Evolutionary conservation across 2,113 vertebrate genomes (phyloP), one percentile per base, ranked within the genome.

Genomic region (Oenanthe melanoleuca): DNA sequence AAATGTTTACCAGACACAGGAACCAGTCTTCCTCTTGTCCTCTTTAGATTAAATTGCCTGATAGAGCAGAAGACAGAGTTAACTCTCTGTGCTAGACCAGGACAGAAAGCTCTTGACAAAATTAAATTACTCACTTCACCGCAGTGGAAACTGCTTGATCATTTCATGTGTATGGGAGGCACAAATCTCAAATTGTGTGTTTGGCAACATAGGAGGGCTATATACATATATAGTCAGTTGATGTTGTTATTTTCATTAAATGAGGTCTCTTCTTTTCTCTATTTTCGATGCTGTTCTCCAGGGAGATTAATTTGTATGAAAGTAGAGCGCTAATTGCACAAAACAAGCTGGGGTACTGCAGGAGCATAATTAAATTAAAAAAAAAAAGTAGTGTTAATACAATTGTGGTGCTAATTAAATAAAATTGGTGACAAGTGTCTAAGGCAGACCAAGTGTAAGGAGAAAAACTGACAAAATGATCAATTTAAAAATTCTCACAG

Each of bases 341-440:
- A 97, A 97, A 97, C 95, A 97, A 97, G 96, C 94, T 77, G 93
- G 94, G 96, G 86, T 95, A 88, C 82, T 88, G 95, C 90, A 88
- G 92, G 67, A 94, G 86, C 92, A 83, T 97, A 96, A 97, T 97
- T 97, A 97, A 97, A 97, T 97, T 87, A 91, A 95, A 86, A 96
- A 95, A 95, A 96, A 96, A 96, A 90, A 47, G 90, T 95, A 87
- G 94, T 93, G 94, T 94, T 96, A 96, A 97, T 97, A 96, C 96
- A 95, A 96, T 97, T 97, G 96, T 88, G 82, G 88, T 92, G 95
- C 93, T 97, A 97, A 97, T 97, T 97, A 97, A 97, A 97, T 97
- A 97, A 96, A 94, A 96, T 93, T 80, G 96, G 95, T 95, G 96
- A 96, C 95, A 97, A 97, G 96, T 93, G 92, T 96, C 95, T 96